Evolutionary conservation across 1,140 invertebrate species (phyloP), one percentile per base, ranked within the genome.

Genomic region (Pseudachorutes palmiensis): DNA sequence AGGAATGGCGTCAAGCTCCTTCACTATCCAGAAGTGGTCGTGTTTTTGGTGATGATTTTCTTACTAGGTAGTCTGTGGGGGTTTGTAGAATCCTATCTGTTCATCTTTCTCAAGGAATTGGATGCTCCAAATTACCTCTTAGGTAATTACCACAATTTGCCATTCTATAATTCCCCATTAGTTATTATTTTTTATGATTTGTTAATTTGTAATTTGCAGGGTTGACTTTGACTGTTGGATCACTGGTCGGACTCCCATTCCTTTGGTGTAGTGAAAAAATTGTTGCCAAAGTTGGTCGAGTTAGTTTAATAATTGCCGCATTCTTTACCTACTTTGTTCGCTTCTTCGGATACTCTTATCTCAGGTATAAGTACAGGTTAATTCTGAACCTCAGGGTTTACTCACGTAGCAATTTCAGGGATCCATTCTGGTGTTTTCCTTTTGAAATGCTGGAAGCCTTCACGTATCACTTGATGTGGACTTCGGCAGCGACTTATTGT

Each of bases 401-500:
- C 2, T 32, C n/a, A 1, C 57, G 36, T 58, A 16, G 1, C 16
- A 22, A 14, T 3, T 16, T 26, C 14, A 90, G 88, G 74, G 87
- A 87, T 77, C 87, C 89, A 12, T 91, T 88, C 87, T 88, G 86
- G 85, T 90, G 88, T 73, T 87, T 94, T 73, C 88, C 88, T 1
- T 89, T 91, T 74, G 91, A 94, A 79, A 85, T 88, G 0, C 85
- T 91, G 81, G 90, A 94, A 79, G 86, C 88, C 1, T 79, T 93
- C 9, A 91, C 90, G 0, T 89, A 90, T 61, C 89, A 91, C 75
- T 78, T 94, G 36, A 89, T 92, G 87, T 92, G 89, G 87, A 88
- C 91, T 9, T 87, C 90, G n/a, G 88, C 88, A 1, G 87, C 89
- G 2, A 91, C 88, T 0, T 92, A 92, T 77, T 90, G 88, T 75